Evolutionary conservation across 2,113 vertebrate species (phyloP).

Genomic region (Gopherus flavomarginatus): DNA sequence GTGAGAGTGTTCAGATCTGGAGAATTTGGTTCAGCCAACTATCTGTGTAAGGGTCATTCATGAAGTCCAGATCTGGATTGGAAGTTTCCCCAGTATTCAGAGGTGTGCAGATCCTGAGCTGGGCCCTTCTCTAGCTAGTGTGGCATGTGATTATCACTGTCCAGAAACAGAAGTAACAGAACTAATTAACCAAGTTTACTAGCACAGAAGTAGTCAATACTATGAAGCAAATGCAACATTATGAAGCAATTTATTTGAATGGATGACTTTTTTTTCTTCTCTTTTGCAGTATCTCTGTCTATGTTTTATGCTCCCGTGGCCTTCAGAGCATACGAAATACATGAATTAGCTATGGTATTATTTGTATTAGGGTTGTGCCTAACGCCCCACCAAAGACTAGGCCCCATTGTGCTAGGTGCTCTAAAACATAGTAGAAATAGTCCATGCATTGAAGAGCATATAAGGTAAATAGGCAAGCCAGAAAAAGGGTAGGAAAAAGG

Average conservation of each 20-base stretch:
- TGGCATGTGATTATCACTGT: background rate
- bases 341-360: slow-evolving; percentile 27
- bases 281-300: slow-evolving; percentile 48
- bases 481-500: background rate
- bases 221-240: slow-evolving; percentile 40
- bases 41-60: background rate
- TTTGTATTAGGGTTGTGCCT: background rate
- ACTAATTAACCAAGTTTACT: background rate
- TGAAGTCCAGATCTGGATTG: background rate
- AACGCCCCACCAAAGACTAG: background rate
- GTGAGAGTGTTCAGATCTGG: background rate
- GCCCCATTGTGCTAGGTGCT: background rate
- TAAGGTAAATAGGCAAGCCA: background rate
- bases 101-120: background rate
- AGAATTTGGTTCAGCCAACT: background rate
- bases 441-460: background rate
- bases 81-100: background rate
- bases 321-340: background rate
- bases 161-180: background rate
- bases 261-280: slow-evolving; percentile 53
- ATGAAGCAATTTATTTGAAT: slow-evolving; percentile 32
- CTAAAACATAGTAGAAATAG: background rate
- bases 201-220: slow-evolving; percentile 15
- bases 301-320: background rate
- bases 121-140: background rate